phyloP scores from a whole-genome alignment of 1,140 invertebrate species.

The Pseudomyrmex flavicornis region DNA sequence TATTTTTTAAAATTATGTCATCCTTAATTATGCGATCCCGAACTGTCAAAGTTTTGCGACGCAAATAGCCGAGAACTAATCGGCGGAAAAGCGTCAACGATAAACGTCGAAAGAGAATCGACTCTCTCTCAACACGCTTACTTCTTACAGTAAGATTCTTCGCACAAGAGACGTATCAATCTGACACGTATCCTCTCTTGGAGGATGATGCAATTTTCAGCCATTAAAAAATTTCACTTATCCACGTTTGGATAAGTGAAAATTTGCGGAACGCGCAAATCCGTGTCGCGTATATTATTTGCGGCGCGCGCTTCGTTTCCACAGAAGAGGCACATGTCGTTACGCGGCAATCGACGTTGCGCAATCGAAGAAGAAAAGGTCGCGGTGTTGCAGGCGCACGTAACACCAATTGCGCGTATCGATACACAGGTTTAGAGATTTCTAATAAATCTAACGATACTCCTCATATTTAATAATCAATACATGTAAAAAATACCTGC shows the following conservation, averaged over 20 bases:
- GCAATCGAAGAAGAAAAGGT: conserved; percentile 24
- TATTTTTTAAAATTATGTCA: too few relatives aligned
- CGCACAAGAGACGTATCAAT: neutral
- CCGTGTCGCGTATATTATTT: conserved; percentile 2
- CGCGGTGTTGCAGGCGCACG: neutral
- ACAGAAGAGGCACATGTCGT: conserved; percentile 7
- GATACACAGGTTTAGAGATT: neutral
- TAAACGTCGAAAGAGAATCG: too few relatives aligned
- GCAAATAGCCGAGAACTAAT: too few relatives aligned
- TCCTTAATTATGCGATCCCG: too few relatives aligned
- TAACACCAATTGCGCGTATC: neutral
- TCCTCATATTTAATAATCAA: neutral
- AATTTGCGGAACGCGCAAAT: neutral
- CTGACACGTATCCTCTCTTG: neutral
- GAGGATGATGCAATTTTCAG: neutral
- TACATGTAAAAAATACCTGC: too few relatives aligned
- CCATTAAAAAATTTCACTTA: neutral
- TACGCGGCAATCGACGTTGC: neutral
- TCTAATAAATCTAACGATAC: neutral
- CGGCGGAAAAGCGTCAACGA: too few relatives aligned
- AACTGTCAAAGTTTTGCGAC: too few relatives aligned
- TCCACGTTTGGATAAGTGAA: too few relatives aligned
- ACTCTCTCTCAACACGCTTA: too few relatives aligned
- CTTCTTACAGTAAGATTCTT: neutral
- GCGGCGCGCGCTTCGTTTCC: neutral